These are phyloP conservation scores for Lethocerus indicus DNA, from an alignment of 1,140 invertebrate genomes.

Conservation along the genomic window DNA sequence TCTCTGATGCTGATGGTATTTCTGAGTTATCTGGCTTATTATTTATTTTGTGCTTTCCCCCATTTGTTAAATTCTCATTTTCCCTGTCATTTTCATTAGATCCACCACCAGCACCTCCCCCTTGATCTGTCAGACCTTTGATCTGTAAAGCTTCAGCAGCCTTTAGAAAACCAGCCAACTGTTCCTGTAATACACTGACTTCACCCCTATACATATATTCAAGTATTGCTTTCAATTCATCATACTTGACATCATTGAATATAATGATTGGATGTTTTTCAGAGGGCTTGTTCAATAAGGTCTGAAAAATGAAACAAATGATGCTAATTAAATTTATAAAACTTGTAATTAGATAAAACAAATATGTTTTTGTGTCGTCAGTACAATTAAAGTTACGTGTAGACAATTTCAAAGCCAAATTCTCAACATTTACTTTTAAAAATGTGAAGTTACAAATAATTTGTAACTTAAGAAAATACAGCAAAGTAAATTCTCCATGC, in stretches of 20 bases:
- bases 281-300: constrained; percentile 65
- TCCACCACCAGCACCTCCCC: constrained; percentile 12
- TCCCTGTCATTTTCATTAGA: constrained; percentile 11
- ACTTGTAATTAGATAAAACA: not conserved
- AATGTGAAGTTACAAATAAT: not conserved
- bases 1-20: constrained; percentile 6
- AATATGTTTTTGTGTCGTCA: not conserved
- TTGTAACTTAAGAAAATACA: no score
- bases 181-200: constrained; percentile 84
- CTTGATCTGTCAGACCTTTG: constrained; percentile 62
- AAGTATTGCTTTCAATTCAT: constrained; percentile 80
- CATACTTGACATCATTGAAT: constrained; percentile 79
- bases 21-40: constrained; percentile 5
- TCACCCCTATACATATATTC: constrained; percentile 90
- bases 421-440: not conserved
- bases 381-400: not conserved
- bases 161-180: constrained; percentile 70
- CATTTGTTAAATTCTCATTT: no score
- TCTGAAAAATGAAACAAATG: constrained; percentile 35
- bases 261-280: constrained; percentile 84
- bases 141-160: constrained; percentile 83
- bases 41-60: no score
- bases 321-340: not conserved
- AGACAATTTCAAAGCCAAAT: not conserved
- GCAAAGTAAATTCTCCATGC: not conserved